phyloP scores from a whole-genome alignment of 2,797 vertebrate species.

The Argentina silus region DNA sequence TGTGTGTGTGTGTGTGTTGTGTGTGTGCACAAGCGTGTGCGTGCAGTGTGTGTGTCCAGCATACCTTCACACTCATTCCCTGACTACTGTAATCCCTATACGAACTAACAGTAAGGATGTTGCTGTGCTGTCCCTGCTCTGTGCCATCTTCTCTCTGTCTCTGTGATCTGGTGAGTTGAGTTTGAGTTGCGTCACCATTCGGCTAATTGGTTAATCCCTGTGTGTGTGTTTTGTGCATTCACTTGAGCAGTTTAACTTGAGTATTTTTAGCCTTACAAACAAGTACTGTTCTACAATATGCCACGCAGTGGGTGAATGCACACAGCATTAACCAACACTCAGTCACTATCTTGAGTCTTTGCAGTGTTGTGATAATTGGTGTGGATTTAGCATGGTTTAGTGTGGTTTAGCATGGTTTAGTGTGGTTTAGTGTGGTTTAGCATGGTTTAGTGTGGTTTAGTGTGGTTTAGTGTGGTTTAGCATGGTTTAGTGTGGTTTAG shows the following conservation, averaged over 20 bases:
- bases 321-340: background rate
- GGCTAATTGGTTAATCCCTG: background rate
- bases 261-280: background rate
- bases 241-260: background rate
- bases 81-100: background rate
- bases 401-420: background rate
- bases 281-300: background rate
- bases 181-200: background rate
- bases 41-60: constrained; percentile 26
- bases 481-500: background rate
- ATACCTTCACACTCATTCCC: constrained; percentile 24
- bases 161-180: background rate
- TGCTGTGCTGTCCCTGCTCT: background rate
- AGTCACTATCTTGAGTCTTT: background rate
- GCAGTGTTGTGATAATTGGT: constrained; percentile 11
- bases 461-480: constrained; percentile 7
- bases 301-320: background rate
- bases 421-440: constrained; percentile 15
- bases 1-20: too few species aligned
- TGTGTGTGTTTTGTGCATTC: background rate
- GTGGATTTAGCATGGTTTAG: background rate
- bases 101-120: background rate
- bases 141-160: background rate
- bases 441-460: background rate
- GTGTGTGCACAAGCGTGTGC: too few species aligned